Evolutionary conservation across 2,797 vertebrate species (phyloP).

Genomic region (Tenualosa thibaudeaui): DNA sequence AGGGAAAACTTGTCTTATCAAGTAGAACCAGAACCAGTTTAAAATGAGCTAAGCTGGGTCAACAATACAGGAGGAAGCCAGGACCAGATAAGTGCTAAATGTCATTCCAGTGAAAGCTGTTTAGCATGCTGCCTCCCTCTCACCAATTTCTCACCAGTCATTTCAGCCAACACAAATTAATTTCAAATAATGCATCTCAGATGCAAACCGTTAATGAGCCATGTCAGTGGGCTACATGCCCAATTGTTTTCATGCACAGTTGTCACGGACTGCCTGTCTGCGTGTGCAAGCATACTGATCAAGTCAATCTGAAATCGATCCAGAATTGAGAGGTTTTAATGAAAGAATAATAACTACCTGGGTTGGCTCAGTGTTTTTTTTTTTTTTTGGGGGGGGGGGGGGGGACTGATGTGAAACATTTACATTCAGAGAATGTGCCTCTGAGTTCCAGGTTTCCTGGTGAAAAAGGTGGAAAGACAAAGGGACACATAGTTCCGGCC

Average conservation of each 20-base stretch:
- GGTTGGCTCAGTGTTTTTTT: neutral
- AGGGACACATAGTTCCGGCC: neutral
- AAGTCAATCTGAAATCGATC: neutral
- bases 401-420: neutral
- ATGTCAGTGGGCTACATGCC: neutral
- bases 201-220: neutral
- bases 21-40: too few relatives aligned
- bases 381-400: too few relatives aligned
- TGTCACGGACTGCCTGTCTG: neutral
- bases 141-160: neutral
- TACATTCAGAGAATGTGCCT: neutral
- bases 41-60: too few relatives aligned
- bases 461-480: neutral
- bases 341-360: conserved; percentile 4
- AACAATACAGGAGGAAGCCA: neutral
- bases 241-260: neutral
- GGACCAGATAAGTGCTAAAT: neutral
- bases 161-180: neutral
- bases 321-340: neutral
- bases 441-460: neutral
- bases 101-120: neutral
- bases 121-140: neutral
- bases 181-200: neutral
- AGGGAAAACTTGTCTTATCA: too few relatives aligned
- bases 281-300: neutral